Evolutionary conservation across 2,113 vertebrate species (phyloP), one percentile per base, ranked within the genome.

Genomic region (Taurulus bubalis): DNA sequence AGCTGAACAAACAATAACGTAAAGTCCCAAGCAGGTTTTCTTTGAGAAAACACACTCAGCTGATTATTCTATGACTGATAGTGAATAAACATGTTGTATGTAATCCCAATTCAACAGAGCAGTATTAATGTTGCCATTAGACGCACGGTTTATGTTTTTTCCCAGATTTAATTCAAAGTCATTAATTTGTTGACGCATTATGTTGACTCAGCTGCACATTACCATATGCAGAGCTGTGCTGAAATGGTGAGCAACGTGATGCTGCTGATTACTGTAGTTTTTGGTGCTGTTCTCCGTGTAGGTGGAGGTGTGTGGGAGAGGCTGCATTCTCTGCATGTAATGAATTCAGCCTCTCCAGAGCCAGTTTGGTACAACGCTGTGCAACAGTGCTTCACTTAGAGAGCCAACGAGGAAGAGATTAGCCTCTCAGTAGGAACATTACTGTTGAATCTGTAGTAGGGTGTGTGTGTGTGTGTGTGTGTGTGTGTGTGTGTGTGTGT

Each of bases 261-360:
- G 86, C 89, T 64, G 83, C 83, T 85, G 91, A 90, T 92, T 84
- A 79, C 86, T 86, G 86, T 81, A 86, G 87, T 80, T 86, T 6
- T 87, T 89, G 84, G 89, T 88, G 67, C 81, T 82, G 88, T 85
- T 90, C 82, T 82, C 69, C 49, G 85, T 93, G 95, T 95, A 94
- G 94, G 95, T 94, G 94, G 90, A 90, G 85, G 85, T 94, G 94
- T 95, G 94, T 95, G 91, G 94, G 94, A 88, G 94, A 94, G 89
- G 92, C 89, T 82, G 88, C 87, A 78, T 93, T 94, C 88, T 89
- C 89, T 90, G 90, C 92, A 86, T 89, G 92, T 93, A 92, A 94
- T 94, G 89, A 94, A 94, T 94, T 89, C 94, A 91, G 80, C 84
- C 91, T 94, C 92, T 92, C 88, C 82, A 82, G 59, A 86, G 90